A percentile compares a stretch with the other conserved stretches of the same genome.
Conservation (phyloP, 2,797 vertebrate genomes). For the Ispidina lecontei region DNA sequence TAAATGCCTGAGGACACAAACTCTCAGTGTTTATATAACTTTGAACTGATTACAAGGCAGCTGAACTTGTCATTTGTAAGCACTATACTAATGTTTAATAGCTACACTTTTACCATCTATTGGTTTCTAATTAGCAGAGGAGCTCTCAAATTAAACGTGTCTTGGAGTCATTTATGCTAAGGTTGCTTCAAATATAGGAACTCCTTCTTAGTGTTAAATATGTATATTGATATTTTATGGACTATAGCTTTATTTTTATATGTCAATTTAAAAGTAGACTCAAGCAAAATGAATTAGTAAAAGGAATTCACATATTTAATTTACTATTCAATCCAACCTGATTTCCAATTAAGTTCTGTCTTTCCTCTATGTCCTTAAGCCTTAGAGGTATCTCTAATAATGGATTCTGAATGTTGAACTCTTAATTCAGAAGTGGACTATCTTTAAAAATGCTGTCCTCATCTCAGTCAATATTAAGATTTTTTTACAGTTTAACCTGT, state of each 20-base stretch:
- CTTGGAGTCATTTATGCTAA: background rate
- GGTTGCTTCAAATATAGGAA: background rate
- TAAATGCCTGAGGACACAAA: background rate
- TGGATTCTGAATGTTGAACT: background rate
- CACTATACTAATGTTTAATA: constrained; percentile 1
- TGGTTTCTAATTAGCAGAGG: constrained; percentile 34
- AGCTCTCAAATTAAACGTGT: background rate
- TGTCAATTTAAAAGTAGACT: background rate
- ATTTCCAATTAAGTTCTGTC: background rate
- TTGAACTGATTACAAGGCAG: constrained; percentile 7
- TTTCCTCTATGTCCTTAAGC: background rate
- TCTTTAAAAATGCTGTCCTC: background rate
- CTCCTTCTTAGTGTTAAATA: background rate
- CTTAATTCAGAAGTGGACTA: background rate
- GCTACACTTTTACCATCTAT: background rate
- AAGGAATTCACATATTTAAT: background rate
- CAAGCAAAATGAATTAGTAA: background rate
- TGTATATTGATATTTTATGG: background rate
- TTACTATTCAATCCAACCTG: background rate
- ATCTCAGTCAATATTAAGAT: background rate
- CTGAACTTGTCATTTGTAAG: background rate
- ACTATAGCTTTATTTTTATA: background rate
- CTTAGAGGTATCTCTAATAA: background rate
- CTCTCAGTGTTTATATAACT: constrained; percentile 13
- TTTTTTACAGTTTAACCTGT: background rate